Evolutionary conservation across 2,888 invertebrate species (phyloP).

Genomic region (Ormyrus labotus): DNA sequence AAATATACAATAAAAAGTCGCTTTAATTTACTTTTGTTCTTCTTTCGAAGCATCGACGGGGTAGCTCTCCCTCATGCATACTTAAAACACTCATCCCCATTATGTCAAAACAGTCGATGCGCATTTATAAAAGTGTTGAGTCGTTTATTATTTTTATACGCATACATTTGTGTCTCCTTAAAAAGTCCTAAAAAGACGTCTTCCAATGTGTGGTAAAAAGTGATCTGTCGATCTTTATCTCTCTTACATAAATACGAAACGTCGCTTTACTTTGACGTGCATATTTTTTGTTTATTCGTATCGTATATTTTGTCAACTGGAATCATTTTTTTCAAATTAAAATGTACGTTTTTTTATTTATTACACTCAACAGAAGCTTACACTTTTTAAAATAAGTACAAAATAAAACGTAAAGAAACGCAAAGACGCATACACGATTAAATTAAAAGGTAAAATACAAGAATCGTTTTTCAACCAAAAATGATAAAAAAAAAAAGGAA

Average conservation of each 20-base stretch:
- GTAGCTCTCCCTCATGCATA: constrained; percentile 41
- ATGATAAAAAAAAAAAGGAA: neutral
- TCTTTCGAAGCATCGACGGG: constrained; percentile 44
- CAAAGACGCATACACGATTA: no score
- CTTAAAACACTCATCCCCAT: constrained; percentile 44
- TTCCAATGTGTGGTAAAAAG: constrained; percentile 57
- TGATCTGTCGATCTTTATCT: constrained; percentile 54
- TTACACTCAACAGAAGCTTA: no score
- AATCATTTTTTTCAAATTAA: neutral
- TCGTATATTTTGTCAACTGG: constrained; percentile 9
- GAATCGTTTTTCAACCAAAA: no score
- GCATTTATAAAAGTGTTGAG: constrained; percentile 50
- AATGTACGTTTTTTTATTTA: no score
- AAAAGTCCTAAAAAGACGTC: constrained; percentile 56
- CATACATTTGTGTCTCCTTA: constrained; percentile 37
- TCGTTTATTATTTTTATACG: constrained; percentile 43
- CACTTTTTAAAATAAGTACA: neutral
- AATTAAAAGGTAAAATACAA: no score
- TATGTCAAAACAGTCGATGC: constrained; percentile 50
- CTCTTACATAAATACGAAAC: constrained; percentile 9
- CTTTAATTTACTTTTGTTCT: constrained; percentile 41
- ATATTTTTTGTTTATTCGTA: constrained; percentile 41
- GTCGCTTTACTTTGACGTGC: constrained; percentile 34
- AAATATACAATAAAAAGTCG: constrained; percentile 53
- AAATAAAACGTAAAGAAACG: no score